phyloP scores from a whole-genome alignment of 2,113 vertebrate genomes.

The Gavialis gangeticus region DNA sequence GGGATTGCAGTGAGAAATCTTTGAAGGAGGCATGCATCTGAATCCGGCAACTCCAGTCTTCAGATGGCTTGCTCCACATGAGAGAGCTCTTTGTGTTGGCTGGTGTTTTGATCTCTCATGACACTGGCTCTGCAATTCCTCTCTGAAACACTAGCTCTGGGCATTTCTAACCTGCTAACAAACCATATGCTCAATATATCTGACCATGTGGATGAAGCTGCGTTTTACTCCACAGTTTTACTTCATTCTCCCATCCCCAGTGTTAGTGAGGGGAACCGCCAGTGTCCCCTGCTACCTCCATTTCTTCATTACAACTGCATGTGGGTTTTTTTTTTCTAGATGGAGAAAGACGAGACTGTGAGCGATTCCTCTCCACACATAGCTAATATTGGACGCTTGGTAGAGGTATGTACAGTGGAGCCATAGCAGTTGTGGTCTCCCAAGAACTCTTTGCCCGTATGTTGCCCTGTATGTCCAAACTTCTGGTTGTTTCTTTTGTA shows the following conservation, averaged over 20 bases:
- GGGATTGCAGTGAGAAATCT: background rate
- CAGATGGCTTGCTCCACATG: background rate
- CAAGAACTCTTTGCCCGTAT: rapidly evolving
- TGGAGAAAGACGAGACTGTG: slow-evolving; percentile 97
- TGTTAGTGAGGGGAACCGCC: background rate
- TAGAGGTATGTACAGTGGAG: slow-evolving; percentile 86
- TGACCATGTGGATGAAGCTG: background rate
- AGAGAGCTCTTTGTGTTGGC: background rate
- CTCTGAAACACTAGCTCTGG: rapidly evolving
- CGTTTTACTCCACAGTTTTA: background rate
- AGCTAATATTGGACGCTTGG: slow-evolving; percentile 97
- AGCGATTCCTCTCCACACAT: slow-evolving; percentile 97
- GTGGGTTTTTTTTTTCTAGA: slow-evolving; percentile 75
- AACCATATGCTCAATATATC: background rate
- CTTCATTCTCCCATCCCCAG: background rate
- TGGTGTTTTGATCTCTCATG: background rate
- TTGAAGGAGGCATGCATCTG: background rate
- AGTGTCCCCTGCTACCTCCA: rapidly evolving
- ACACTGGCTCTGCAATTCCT: background rate
- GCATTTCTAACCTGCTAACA: rapidly evolving
- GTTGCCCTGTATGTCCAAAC: rapidly evolving
- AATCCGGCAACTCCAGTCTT: background rate
- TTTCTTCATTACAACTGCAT: rapidly evolving
- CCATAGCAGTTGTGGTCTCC: rapidly evolving
- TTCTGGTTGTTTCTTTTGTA: background rate